Percentiles rank a stretch among this genome's conserved stretches.
phyloP scores from a whole-genome alignment of 2,797 vertebrate genomes.

The Danio choprae region DNA sequence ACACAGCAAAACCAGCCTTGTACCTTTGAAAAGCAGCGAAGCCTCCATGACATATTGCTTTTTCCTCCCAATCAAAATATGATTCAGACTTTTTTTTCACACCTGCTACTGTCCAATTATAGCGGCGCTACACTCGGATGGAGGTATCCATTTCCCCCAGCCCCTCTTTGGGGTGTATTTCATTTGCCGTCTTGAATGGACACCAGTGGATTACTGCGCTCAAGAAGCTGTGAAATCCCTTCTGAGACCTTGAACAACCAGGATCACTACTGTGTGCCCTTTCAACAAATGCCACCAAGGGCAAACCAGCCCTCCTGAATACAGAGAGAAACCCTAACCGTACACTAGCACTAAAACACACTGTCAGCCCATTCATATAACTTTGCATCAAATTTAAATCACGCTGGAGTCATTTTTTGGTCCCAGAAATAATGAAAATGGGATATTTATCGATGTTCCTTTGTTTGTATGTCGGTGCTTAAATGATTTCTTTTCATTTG shows the following conservation, averaged over 20 bases:
- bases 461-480: not conserved
- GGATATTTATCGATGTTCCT: not conserved
- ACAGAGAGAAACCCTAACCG: conserved; percentile 57
- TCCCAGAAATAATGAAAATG: not conserved
- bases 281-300: conserved; percentile 68
- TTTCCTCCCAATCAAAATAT: conserved; percentile 39
- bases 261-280: conserved; percentile 73
- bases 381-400: not conserved
- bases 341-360: conserved; percentile 21
- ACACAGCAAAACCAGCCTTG: conserved; percentile 27
- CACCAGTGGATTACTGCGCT: conserved; percentile 76
- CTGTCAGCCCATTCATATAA: not conserved
- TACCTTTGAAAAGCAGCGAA: conserved; percentile 22
- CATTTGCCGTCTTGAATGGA: conserved; percentile 77
- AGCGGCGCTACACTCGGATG: conserved; percentile 42
- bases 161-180: conserved; percentile 69
- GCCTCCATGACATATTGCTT: conserved; percentile 43
- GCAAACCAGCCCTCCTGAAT: conserved; percentile 67
- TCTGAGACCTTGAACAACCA: conserved; percentile 70
- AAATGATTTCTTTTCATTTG: not conserved
- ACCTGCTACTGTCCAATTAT: conserved; percentile 42
- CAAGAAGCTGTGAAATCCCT: conserved; percentile 80
- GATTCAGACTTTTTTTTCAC: conserved; percentile 43
- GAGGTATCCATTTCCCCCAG: conserved; percentile 65
- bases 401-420: not conserved